A percentile compares a stretch with the other conserved stretches of the same genome.
Conservation (phyloP, 2,888 invertebrate genomes). For the Apantesis nais region DNA sequence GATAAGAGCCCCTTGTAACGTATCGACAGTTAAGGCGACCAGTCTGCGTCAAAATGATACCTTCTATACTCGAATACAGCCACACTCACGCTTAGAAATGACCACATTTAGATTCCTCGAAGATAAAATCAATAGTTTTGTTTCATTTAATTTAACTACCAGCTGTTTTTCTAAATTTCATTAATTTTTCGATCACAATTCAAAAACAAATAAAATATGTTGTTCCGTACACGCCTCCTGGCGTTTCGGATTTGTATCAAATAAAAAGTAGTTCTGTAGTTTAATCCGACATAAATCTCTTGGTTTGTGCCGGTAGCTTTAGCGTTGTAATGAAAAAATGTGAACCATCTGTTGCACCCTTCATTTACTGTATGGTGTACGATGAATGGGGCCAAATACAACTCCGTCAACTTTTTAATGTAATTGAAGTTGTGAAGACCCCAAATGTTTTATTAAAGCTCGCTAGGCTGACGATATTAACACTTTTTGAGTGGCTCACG, state of each 20-base stretch:
- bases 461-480: slow-evolving; percentile 60
- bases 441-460: slow-evolving; percentile 80
- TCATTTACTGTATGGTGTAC: slow-evolving; percentile 73
- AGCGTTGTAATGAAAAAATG: slow-evolving; percentile 81
- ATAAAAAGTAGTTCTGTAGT: slow-evolving; percentile 76
- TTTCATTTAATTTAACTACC: slow-evolving; percentile 35
- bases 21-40: slow-evolving; percentile 67
- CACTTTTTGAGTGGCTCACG: slow-evolving; percentile 58
- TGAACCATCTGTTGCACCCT: slow-evolving; percentile 84
- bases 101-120: slow-evolving; percentile 73
- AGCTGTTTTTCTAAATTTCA: slow-evolving; percentile 50
- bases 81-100: slow-evolving; percentile 70
- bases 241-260: slow-evolving; percentile 76
- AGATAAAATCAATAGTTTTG: slow-evolving; percentile 66
- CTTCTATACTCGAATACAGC: slow-evolving; percentile 63
- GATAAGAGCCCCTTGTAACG: slow-evolving; percentile 76
- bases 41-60: slow-evolving; percentile 63
- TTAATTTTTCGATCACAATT: slow-evolving; percentile 55
- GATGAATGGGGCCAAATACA: slow-evolving; percentile 75
- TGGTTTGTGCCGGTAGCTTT: slow-evolving; percentile 73
- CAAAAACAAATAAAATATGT: slow-evolving; percentile 67
- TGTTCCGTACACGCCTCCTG: slow-evolving; percentile 74
- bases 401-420: slow-evolving; percentile 81
- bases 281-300: slow-evolving; percentile 83
- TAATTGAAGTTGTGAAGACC: slow-evolving; percentile 80